Evolutionary conservation across 2,797 vertebrate species (phyloP), one percentile per base, ranked within the genome.

Genomic region (Falco cherrug): DNA sequence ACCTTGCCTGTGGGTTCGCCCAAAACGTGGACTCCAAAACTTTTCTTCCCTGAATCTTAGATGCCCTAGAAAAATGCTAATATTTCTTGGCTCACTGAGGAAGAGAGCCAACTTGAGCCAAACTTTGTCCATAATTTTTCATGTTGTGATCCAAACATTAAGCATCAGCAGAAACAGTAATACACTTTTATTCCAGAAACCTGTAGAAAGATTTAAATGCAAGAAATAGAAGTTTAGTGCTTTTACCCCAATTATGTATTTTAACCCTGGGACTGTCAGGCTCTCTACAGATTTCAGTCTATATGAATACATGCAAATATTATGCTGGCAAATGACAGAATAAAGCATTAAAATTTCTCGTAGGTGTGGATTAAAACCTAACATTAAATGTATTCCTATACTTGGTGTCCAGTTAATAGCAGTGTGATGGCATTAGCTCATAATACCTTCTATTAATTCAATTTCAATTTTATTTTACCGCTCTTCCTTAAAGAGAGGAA

Each of bases 381-480:
- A 50, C 9, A 43, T 73, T 53, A 95, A 95, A 74, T 37, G 14
- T 56, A 57, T 87, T 83, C 26, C 11, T 71, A 2, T 43, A 54
- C 10, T 80, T 21, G 10, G 37, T 5, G 71, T 93, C 88, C 93
- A 82, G 45, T 56, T 91, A 79, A 70, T 47, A 83, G 28, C 60
- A 37, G 41, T 74, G 29, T 93, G 63, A 91, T 94, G 63, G 37
- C 48, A 86, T 93, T 95, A 96, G 26, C 63, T 77, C 47, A 20
- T 84, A 90, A 94, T 82, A 73, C 37, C 25, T 91, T 28, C 45
- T 93, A 79, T 83, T 95, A 93, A 89, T 94, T 90, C n/a, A 80
- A 61, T 21, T 96, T 90, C 53, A 68, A 5, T 84, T 92, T 89
- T 83, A 68, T 84, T 53, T 47, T 64, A 18, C 64, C 64, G 53